Percentiles rank a stretch among this genome's conserved stretches.
Conservation (phyloP, 2,797 vertebrate genomes). For the Sarcoramphus papa region DNA sequence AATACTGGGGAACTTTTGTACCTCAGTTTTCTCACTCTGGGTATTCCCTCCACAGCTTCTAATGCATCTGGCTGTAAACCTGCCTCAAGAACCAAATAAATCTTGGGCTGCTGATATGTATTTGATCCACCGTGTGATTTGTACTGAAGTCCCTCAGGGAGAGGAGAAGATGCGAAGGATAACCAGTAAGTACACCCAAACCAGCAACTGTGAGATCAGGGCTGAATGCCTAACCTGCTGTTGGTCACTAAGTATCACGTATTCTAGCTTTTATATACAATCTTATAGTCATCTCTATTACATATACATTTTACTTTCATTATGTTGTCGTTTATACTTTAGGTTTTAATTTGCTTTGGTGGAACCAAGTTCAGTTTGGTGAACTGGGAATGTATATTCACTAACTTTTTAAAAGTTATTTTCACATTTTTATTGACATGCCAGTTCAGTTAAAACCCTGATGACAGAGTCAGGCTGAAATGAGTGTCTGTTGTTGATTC, state of each 20-base stretch:
- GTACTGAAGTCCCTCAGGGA: background rate
- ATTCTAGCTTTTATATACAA: background rate
- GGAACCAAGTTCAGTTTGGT: background rate
- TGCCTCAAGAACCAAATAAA: background rate
- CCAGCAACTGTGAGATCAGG: background rate
- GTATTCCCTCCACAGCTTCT: slow-evolving; percentile 44
- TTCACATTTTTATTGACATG: background rate
- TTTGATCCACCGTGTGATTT: background rate
- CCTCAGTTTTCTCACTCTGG: slow-evolving; percentile 14
- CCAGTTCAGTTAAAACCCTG: background rate
- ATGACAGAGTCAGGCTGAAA: slow-evolving; percentile 20
- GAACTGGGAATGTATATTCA: background rate
- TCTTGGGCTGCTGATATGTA: background rate
- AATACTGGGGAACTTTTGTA: background rate
- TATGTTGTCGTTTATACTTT: background rate
- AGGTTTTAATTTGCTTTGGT: background rate
- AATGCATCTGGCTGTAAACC: background rate
- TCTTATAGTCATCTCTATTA: background rate
- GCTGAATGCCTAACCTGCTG: background rate
- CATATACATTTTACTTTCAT: background rate
- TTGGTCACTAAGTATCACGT: background rate
- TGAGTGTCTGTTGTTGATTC: slow-evolving; percentile 19
- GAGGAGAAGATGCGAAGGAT: background rate
- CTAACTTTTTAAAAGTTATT: background rate
- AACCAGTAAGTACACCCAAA: background rate